Base-by-base conservation (phyloP, 2,113 vertebrate genomes). In the Dermatemys mawii region DNA sequence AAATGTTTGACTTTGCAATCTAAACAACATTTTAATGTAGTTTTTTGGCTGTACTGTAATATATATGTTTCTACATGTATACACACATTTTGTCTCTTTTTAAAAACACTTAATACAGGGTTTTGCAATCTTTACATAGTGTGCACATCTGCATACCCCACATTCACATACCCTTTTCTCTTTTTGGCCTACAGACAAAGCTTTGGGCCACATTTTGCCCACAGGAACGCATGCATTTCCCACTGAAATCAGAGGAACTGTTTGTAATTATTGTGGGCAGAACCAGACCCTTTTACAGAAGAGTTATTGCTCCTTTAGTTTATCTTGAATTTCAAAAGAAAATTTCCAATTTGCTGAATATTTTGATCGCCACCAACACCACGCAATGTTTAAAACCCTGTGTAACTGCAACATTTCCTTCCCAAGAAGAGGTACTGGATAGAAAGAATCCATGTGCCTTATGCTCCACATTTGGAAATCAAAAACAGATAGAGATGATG, bases 11-110 rank as follows among this genome's bases (percentile, higher is more conserved):
- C 83, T 91, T 84, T 76, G 48, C 78, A 95, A 95, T 53, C 51
- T 81, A 96, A 91, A 91, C 73, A 93, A 84, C 83, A 83, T 55
- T 87, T 84, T 78, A 93, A 93, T 55, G 54, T 75, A 89, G 88
- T 44, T 48, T 90, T 93, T 97, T 83, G 95, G 57, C 83, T 27
- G 0, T 17, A 93, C 38, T 5, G 13, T 80, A 83, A 46, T 92
- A 50, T 92, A 50, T 81, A 86, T 48, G 24, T 92, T 95, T 93
- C 3, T 1, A 84, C 21, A 38, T 8, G 26, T 60, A 57, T 82
- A 85, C 81, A 51, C 27, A 54, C 16, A 54, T 24, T 54, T 76
- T 91, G 16, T 53, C 50, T 90, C 86, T 79, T 91, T 41, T 70
- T 84, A 75, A 75, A 93, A 44, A 12, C n/a, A 38, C 78, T 53